These are phyloP conservation scores for Neomonachus schauinslandi DNA, from an alignment of 2,113 vertebrate genomes.

Conservation along the genomic window DNA sequence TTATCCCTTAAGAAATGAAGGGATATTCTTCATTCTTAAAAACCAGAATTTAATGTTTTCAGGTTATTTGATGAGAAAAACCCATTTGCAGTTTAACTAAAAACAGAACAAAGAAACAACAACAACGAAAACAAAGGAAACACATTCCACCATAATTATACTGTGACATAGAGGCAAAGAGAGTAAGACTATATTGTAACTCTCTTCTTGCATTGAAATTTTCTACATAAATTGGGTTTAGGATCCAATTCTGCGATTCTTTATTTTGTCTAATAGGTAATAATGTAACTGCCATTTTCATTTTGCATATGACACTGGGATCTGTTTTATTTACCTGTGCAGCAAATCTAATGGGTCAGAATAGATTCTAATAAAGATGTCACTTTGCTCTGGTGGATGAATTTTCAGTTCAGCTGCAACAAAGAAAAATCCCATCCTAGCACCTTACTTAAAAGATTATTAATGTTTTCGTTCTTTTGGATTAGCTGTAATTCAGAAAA, in stretches of 20 bases:
- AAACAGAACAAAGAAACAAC: background rate
- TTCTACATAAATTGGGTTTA: background rate
- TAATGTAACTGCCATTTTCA: background rate
- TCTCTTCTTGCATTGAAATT: background rate
- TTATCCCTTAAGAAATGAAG: background rate
- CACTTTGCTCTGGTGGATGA: background rate
- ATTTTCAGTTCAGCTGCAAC: background rate
- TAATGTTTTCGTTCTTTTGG: constrained; percentile 7
- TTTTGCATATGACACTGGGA: background rate
- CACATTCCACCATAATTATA: background rate
- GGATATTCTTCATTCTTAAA: constrained; percentile 1
- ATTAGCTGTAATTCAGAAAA: background rate
- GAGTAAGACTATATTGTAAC: background rate
- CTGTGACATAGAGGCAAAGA: background rate
- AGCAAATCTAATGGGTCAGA: background rate
- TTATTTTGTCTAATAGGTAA: constrained; percentile 26
- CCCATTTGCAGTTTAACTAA: background rate
- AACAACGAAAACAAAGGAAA: background rate
- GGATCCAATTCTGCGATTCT: background rate
- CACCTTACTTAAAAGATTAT: background rate
- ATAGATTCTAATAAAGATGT: constrained; percentile 12
- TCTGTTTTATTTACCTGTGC: background rate
- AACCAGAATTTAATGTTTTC: constrained; percentile 8
- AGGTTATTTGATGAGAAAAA: background rate
- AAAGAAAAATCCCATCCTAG: background rate